Conservation (phyloP, 2,888 invertebrate genomes). For the Rapana venosa region DNA sequence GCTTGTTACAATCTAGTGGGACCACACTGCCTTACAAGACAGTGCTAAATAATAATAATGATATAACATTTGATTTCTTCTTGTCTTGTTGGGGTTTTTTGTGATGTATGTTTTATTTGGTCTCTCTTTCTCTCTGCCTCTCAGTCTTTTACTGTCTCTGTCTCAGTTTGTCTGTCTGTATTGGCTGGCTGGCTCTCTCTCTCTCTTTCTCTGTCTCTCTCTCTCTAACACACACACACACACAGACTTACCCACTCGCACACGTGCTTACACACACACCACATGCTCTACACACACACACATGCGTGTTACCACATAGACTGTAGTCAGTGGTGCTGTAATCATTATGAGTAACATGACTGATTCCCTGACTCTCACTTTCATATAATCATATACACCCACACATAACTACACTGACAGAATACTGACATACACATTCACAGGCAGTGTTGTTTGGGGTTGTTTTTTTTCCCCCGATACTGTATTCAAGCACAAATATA, state of each 20-base stretch:
- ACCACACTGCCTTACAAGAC: conserved; percentile 5
- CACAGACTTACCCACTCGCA: neutral
- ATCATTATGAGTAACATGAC: neutral
- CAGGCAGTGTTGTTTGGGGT: neutral
- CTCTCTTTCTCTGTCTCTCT: neutral
- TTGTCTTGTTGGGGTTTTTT: no score
- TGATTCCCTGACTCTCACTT: neutral
- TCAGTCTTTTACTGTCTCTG: neutral
- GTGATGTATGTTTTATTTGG: neutral
- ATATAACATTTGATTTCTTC: neutral
- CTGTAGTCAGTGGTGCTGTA: neutral
- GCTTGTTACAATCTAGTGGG: neutral
- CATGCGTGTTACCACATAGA: neutral
- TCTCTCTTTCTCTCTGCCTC: no score
- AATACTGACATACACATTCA: neutral
- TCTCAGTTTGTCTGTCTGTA: neutral
- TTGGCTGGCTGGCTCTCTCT: no score
- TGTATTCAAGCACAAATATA: no score
- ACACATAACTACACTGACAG: neutral
- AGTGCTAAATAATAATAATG: neutral
- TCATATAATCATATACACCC: neutral
- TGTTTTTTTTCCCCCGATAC: no score
- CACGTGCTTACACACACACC: neutral
- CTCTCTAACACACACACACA: neutral
- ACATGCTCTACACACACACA: neutral